Percentiles rank a stretch among this genome's conserved stretches.
Evolutionary conservation across 2,797 vertebrate species (phyloP).

Genomic region (Girardinus metallicus): DNA sequence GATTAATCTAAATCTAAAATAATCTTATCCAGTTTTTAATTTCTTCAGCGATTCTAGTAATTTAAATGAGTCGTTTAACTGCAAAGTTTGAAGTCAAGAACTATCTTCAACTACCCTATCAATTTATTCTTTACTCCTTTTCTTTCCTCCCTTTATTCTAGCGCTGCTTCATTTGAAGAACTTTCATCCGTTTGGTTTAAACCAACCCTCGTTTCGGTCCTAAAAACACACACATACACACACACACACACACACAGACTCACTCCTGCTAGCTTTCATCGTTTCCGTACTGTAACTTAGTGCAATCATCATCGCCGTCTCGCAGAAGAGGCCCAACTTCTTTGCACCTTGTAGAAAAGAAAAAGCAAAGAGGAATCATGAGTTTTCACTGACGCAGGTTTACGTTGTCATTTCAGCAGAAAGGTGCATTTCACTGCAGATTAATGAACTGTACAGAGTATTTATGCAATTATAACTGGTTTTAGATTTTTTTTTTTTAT

Average conservation of each 20-base stretch:
- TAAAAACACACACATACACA: too few species aligned
- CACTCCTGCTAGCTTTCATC: constrained; percentile 37
- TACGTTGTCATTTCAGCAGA: constrained; percentile 84
- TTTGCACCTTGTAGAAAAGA: constrained; percentile 91
- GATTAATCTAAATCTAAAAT: background rate
- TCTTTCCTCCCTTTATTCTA: constrained; percentile 75
- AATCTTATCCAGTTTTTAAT: background rate
- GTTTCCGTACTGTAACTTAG: constrained; percentile 81
- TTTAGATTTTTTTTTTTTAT: constrained; percentile 94
- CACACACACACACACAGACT: too few species aligned
- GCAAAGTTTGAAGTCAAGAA: background rate
- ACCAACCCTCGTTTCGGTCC: background rate
- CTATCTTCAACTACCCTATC: too few species aligned
- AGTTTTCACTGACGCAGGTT: constrained; percentile 77
- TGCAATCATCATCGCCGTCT: constrained; percentile 81
- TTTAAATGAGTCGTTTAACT: background rate
- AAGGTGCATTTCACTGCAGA: constrained; percentile 87
- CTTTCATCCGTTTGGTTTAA: background rate
- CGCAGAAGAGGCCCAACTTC: constrained; percentile 77
- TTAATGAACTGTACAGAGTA: constrained; percentile 96
- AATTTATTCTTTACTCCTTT: constrained; percentile 14
- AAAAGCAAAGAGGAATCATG: constrained; percentile 67
- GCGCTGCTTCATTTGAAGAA: constrained; percentile 69
- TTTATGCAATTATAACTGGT: constrained; percentile 97
- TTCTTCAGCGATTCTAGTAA: background rate